phyloP scores from a whole-genome alignment of 2,113 vertebrate genomes.

The Tyto alba region DNA sequence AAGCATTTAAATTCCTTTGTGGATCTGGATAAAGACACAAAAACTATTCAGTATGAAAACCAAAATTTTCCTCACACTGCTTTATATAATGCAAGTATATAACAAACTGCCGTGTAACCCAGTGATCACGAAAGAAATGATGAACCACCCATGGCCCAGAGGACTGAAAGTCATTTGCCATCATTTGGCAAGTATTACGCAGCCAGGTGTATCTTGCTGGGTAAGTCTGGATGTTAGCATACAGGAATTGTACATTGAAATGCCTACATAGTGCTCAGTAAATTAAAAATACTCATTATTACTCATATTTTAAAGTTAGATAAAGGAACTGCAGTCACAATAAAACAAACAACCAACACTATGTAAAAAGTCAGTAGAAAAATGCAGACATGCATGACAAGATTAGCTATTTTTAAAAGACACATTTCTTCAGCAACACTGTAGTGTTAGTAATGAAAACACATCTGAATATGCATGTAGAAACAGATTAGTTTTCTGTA shows the following conservation, averaged over 20 bases:
- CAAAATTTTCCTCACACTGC: not conserved
- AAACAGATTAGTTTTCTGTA: not conserved
- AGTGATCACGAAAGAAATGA: not conserved
- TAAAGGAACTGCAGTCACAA: not conserved
- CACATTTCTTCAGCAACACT: not conserved
- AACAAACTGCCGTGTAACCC: not conserved
- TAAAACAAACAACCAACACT: too few relatives aligned
- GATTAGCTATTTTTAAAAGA: not conserved
- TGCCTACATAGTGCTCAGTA: not conserved
- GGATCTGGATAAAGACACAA: not conserved
- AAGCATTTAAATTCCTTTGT: not conserved
- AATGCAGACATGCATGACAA: not conserved
- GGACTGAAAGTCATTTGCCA: not conserved
- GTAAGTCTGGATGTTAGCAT: not conserved
- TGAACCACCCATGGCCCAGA: not conserved
- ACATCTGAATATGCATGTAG: not conserved
- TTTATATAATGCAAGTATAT: not conserved
- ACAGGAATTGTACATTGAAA: fast-evolving
- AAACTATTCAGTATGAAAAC: not conserved
- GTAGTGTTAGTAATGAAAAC: not conserved
- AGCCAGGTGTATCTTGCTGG: not conserved
- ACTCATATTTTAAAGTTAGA: not conserved
- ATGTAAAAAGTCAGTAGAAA: not conserved
- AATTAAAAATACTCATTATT: not conserved
- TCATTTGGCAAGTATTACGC: not conserved